Conservation (phyloP, 2,888 invertebrate genomes). For the Pyrgus malvae region DNA sequence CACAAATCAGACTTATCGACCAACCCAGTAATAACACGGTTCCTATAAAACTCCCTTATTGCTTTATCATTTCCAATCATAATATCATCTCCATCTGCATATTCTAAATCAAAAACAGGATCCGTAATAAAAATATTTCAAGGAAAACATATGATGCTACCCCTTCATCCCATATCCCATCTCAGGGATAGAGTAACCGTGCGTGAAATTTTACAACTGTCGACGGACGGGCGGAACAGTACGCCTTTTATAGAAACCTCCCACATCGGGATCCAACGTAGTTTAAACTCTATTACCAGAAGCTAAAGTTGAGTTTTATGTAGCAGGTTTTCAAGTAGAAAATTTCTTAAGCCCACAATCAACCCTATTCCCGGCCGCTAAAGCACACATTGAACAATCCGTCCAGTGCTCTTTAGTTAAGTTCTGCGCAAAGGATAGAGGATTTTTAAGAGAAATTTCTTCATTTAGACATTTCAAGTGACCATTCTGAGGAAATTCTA, state of each 20-base stretch:
- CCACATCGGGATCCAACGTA: not conserved
- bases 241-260: constrained; percentile 1
- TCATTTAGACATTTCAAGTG: constrained; percentile 24
- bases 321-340: not conserved
- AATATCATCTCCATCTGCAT: constrained; percentile 7
- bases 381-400: constrained; percentile 23
- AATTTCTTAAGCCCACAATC: constrained; percentile 6
- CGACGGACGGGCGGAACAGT: constrained; percentile 36
- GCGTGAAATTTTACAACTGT: constrained; percentile 71
- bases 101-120: constrained; percentile 15
- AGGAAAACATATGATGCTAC: constrained; percentile 33
- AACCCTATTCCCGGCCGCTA: constrained; percentile 21
- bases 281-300: not conserved
- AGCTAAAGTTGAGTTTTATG: not conserved
- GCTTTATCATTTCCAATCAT: not conserved
- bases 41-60: not conserved
- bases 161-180: constrained; percentile 33
- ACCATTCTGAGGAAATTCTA: constrained; percentile 12
- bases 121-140: constrained; percentile 41
- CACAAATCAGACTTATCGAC: no score
- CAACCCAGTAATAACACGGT: not conserved
- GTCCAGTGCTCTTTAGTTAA: constrained; percentile 17
- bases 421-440: constrained; percentile 17
- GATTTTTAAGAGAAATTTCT: constrained; percentile 24
- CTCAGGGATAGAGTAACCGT: constrained; percentile 42